Percentiles rank a stretch among this genome's conserved stretches.
Evolutionary conservation across 2,797 vertebrate genomes (phyloP).

Genomic region (Channa striata): DNA sequence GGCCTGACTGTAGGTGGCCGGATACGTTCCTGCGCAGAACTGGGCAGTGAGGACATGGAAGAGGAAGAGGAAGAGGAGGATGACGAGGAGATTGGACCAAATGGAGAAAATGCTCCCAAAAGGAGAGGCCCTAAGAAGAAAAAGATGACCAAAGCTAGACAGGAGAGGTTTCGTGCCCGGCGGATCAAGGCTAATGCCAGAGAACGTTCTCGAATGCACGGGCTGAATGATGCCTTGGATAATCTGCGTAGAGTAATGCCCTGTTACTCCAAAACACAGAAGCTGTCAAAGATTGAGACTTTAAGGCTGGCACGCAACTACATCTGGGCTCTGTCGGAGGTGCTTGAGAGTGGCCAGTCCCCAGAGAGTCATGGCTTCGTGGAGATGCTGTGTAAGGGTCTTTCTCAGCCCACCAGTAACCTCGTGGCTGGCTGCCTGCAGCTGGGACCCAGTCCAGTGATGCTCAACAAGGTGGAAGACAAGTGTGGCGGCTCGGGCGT

Average conservation of each 20-base stretch:
- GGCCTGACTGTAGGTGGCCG: conserved; percentile 65
- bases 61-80: conserved; percentile 88
- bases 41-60: conserved; percentile 87
- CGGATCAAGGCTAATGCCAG: conserved; percentile 95
- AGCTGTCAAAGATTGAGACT: conserved; percentile 97
- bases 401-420: conserved; percentile 98
- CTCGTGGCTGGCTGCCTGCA: conserved; percentile 96
- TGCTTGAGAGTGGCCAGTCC: conserved; percentile 92
- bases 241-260: conserved; percentile 95
- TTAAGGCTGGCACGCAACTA: conserved; percentile 95
- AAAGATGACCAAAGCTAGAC: conserved; percentile 97
- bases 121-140: conserved; percentile 97
- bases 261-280: conserved; percentile 98
- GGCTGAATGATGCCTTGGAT: conserved; percentile 95
- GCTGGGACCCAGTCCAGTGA: conserved; percentile 86
- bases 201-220: conserved; percentile 96
- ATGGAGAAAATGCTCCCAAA: conserved; percentile 90
- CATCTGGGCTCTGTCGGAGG: conserved; percentile 98
- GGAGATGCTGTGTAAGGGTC: conserved; percentile 97
- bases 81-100: conserved; percentile 84
- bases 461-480: conserved; percentile 90
- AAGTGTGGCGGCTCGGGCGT: conserved; percentile 82
- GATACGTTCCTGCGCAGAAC: conserved; percentile 73
- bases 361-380: conserved; percentile 92
- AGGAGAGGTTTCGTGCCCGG: conserved; percentile 92